These are phyloP conservation scores for Ectemnius lituratus DNA, from an alignment of 2,888 invertebrate genomes.

Conservation along the genomic window DNA sequence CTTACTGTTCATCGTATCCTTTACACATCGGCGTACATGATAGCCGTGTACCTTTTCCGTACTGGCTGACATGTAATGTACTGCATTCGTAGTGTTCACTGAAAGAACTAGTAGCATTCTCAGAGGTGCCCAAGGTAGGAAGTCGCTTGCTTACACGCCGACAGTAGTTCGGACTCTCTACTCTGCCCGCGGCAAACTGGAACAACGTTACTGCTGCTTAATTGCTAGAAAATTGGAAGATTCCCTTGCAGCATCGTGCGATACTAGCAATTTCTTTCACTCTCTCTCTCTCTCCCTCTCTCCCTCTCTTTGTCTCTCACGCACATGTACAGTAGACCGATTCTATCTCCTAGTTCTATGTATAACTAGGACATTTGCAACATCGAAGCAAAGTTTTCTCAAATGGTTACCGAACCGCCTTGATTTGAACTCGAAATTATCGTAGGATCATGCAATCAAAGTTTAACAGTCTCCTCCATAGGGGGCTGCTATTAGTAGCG, in stretches of 20 bases:
- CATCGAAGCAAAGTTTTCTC: background rate
- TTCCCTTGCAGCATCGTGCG: constrained; percentile 20
- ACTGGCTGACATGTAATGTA: too few species aligned
- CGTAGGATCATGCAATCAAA: background rate
- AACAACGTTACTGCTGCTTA: constrained; percentile 41
- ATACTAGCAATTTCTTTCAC: too few species aligned
- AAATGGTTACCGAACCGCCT: constrained; percentile 4
- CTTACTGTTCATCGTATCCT: too few species aligned
- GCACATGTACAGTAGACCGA: background rate
- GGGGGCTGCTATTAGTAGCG: background rate
- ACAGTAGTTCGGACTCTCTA: constrained; percentile 4
- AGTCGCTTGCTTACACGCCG: too few species aligned
- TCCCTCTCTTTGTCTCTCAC: too few species aligned
- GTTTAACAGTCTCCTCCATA: background rate
- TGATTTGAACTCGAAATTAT: constrained; percentile 10
- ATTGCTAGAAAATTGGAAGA: constrained; percentile 47
- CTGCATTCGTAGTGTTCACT: too few species aligned
- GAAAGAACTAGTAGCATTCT: too few species aligned
- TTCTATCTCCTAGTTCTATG: background rate
- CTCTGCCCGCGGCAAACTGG: constrained; percentile 18
- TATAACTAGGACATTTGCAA: background rate
- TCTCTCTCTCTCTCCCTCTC: too few species aligned
- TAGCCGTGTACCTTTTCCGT: too few species aligned
- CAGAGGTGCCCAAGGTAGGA: too few species aligned
- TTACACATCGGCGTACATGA: too few species aligned